Base-by-base conservation (phyloP, 53 echinoderm and acorn worm genomes). In the Hippasteria phrygiana region DNA sequence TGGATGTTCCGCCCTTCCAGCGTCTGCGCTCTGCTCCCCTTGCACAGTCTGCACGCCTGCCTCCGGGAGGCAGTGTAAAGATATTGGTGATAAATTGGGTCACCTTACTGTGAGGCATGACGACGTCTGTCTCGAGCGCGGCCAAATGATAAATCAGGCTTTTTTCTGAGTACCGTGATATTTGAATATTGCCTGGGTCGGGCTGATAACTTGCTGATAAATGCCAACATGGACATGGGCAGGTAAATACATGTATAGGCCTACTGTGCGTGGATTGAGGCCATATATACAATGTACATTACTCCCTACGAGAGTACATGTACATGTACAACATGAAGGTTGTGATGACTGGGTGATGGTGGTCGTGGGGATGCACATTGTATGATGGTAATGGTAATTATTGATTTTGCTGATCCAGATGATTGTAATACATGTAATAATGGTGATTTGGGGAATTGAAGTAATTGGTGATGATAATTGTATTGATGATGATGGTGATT, bases 11-110 rank as follows among this genome's bases (percentile, higher is more conserved):
- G 18, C 3, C 18, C 3, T 0, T 33, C 28, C 32, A 48, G 8
- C 28, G 29, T 27, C 29, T 35, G 69, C 37, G 1, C 34, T 33
- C 5, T 27, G 32, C 69, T 36, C 69, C 26, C n/a, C 59, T 59
- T 26, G 0, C 59, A 1, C n/a, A 59, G 59, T 8, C 59, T 59
- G 59, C 26, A 24, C 59, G 59, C 26, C 59, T 59, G 43, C 75
- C 75, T 46, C 75, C 47, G 75, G 50, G 75, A 75, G 12, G 28
- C 50, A 13, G 75, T 75, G 75, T 48, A 20, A 75, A n/a, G 75
- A 75, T 75, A 31, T 11, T 48, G 75, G 40, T 40, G 47, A 31
- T 75, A 11, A 75, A 75, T 75, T 3, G 43, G 75, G 75, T 75
- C 75, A 73, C 22, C 34, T 36, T 35, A 35, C 69, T 67, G 34